Evolutionary conservation across 2,888 invertebrate species (phyloP).

Genomic region (Aphrophora alni): DNA sequence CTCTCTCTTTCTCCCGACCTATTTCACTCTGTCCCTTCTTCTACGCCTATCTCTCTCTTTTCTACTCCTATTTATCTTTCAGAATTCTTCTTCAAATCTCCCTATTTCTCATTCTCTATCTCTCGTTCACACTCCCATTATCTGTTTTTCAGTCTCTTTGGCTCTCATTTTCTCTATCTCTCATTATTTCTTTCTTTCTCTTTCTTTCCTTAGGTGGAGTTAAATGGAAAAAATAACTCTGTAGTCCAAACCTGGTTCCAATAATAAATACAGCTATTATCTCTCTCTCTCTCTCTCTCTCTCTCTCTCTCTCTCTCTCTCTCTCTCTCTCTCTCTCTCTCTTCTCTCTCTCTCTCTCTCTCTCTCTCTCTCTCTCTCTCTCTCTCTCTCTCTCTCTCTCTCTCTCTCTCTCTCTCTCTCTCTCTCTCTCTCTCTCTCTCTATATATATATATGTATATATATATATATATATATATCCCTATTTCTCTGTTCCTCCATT

Average conservation of each 20-base stretch:
- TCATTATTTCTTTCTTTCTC: too few species aligned
- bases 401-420: neutral
- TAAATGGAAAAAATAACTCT: too few species aligned
- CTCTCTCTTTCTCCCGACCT: too few species aligned
- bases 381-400: neutral
- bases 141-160: conserved; percentile 34
- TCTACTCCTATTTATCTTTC: too few species aligned
- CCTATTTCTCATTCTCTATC: conserved; percentile 31
- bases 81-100: too few species aligned
- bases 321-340: conserved; percentile 41
- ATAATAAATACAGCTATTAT: too few species aligned
- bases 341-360: conserved; percentile 24
- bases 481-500: neutral
- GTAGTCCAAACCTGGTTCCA: neutral
- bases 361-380: neutral
- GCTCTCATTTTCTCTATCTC: too few species aligned
- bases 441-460: too few species aligned
- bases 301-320: conserved; percentile 25
- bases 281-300: neutral
- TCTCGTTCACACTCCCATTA: conserved; percentile 42
- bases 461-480: neutral
- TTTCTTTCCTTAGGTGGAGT: too few species aligned
- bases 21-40: too few species aligned
- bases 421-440: neutral
- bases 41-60: too few species aligned